A percentile compares a stretch with the other conserved stretches of the same genome.
Evolutionary conservation across 1,140 invertebrate genomes (phyloP).

Genomic region (Hypsibius dujardini): DNA sequence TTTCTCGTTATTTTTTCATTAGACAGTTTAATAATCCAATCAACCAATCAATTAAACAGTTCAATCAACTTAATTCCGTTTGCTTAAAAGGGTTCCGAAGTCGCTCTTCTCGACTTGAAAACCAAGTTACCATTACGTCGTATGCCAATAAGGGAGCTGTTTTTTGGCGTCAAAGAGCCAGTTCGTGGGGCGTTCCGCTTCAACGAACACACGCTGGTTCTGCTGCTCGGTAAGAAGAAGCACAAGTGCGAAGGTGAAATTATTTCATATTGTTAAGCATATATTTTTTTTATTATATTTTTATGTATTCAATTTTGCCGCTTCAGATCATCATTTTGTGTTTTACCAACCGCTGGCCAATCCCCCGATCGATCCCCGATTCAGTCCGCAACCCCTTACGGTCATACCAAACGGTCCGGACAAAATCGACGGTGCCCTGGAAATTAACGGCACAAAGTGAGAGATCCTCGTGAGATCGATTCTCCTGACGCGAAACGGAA

Average conservation of each 20-base stretch:
- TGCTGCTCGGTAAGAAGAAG: background rate
- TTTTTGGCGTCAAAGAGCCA: background rate
- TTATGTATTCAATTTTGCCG: background rate
- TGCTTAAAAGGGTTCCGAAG: background rate
- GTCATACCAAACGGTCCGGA: constrained; percentile 9
- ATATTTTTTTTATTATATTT: no score
- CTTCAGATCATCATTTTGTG: background rate
- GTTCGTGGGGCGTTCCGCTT: constrained; percentile 1
- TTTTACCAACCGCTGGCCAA: constrained; percentile 8
- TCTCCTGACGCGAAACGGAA: background rate
- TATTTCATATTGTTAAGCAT: no score
- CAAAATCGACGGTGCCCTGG: constrained; percentile 3
- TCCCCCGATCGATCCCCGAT: constrained; percentile 6
- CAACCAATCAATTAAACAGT: no score
- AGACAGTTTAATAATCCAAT: no score
- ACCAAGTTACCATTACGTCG: no score
- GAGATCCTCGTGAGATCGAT: background rate
- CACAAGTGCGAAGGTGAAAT: no score
- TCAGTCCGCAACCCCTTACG: background rate
- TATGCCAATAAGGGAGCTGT: background rate
- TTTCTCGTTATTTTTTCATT: background rate
- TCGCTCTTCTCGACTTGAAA: background rate
- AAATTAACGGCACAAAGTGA: background rate
- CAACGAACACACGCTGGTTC: constrained; percentile 2
- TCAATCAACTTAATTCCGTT: no score